Evolutionary conservation across 1,140 invertebrate genomes (phyloP).

Genomic region (Maniola jurtina): DNA sequence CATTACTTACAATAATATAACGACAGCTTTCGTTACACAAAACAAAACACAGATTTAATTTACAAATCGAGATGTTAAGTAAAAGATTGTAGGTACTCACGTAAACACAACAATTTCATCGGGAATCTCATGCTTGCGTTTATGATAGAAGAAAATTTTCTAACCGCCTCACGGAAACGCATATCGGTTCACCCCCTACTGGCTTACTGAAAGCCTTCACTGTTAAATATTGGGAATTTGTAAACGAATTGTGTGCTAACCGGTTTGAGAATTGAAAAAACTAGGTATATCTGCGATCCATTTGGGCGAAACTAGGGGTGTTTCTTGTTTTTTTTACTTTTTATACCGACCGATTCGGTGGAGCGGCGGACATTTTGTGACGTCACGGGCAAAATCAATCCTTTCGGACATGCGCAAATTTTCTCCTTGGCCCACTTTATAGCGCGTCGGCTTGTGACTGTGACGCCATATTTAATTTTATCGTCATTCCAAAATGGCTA

Average conservation of each 20-base stretch:
- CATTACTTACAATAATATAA: neutral
- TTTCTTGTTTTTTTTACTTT: slow-evolving; percentile 59
- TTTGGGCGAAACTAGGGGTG: slow-evolving; percentile 39
- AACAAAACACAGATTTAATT: neutral
- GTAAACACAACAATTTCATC: slow-evolving; percentile 62
- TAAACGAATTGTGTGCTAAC: slow-evolving; percentile 13
- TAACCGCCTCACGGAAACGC: slow-evolving; percentile 22
- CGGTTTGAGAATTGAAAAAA: slow-evolving; percentile 16
- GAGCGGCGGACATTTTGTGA: slow-evolving; percentile 67
- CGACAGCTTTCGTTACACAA: neutral
- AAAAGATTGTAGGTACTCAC: slow-evolving; percentile 55
- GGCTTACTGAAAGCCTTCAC: slow-evolving; percentile 3
- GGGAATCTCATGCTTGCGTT: slow-evolving; percentile 42
- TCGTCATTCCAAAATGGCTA: slow-evolving; percentile 51
- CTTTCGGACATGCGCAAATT: slow-evolving; percentile 58
- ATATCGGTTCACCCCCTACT: slow-evolving; percentile 20
- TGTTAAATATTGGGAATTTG: slow-evolving; percentile 12
- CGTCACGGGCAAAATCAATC: slow-evolving; percentile 70
- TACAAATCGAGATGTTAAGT: slow-evolving; percentile 5
- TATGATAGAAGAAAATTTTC: slow-evolving; percentile 46
- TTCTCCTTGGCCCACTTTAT: slow-evolving; percentile 63
- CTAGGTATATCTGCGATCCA: slow-evolving; percentile 37
- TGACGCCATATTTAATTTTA: slow-evolving; percentile 51
- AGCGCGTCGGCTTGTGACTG: slow-evolving; percentile 39
- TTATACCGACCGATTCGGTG: slow-evolving; percentile 61